Evolutionary conservation across 2,888 invertebrate species (phyloP), one percentile per base, ranked within the genome.

Genomic region (Amblyjoppa proteus): DNA sequence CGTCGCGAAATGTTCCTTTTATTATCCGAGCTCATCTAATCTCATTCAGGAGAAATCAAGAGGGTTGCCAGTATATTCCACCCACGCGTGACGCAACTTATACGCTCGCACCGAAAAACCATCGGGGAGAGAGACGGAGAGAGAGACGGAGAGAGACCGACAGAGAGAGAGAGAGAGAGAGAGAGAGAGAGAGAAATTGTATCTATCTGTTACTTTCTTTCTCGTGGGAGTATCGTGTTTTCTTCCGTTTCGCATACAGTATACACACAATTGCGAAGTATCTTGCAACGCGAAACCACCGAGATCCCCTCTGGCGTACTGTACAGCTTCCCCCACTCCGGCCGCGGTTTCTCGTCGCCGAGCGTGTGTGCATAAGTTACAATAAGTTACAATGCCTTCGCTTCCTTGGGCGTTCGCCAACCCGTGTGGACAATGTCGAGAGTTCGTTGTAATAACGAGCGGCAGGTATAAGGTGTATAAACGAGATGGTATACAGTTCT

Each of bases 371-470:
- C 81, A 85, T 81, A 85, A 85, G 78, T 85, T 85, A 78, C 69
- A 77, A 84, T 69, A 78, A 85, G 84, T 85, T 85, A 85, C 84
- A 78, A 78, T 78, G 78, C 69, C 69, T 66, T 45, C 70, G 83
- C 70, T 81, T 76, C 56, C 51, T 84, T 68, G 81, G 82, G 82
- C 77, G 45, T n/a, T 83, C 80, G 84, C 84, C 79, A 83, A 80
- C 83, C 73, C 80, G 76, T 77, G 83, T 74, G 80, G 85, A 85
- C 81, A 83, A 83, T 80, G 83, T 84, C 83, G 74, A 81, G 85
- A 77, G 13, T 49, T 53, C 58, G 75, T 58, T 76, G 71, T 75
- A 80, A 76, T 64, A 80, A 75, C 75, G 56, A 81, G 61, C 64
- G 76, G 66, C 77, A 69, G 68, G 51, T 73, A 74, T 61, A 61